Conservation (phyloP, 2,797 vertebrate species). For the Eutrigla gurnardus region DNA sequence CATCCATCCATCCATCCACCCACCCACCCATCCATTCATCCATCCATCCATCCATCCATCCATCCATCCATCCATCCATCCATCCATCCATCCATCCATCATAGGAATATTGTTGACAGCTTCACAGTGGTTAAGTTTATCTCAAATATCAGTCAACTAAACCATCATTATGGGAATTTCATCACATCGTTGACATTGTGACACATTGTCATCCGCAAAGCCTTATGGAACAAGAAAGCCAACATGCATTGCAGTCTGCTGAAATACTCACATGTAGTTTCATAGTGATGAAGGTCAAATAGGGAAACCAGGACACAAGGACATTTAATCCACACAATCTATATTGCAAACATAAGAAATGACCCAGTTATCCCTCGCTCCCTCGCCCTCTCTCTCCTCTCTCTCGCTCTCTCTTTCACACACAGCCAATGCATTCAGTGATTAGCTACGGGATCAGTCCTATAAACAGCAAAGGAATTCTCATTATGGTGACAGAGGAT, state of each 20-base stretch:
- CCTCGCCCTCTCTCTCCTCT: neutral
- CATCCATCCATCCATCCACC: no score
- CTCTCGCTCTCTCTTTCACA: neutral
- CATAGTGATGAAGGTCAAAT: no score
- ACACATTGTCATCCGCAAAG: constrained; percentile 59
- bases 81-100: no score
- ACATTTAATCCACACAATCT: constrained; percentile 13
- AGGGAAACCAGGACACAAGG: neutral
- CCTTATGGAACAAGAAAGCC: constrained; percentile 27
- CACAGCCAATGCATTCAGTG: constrained; percentile 11
- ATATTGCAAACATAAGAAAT: constrained; percentile 17
- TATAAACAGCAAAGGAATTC: constrained; percentile 66
- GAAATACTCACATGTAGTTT: neutral
- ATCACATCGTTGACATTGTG: constrained; percentile 56
- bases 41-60: neutral
- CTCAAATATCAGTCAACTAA: constrained; percentile 36
- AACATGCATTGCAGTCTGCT: neutral
- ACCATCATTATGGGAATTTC: constrained; percentile 37
- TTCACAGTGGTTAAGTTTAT: constrained; percentile 29
- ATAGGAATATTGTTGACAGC: constrained; percentile 24
- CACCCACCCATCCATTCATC: no score
- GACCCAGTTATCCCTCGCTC: neutral
- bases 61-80: no score
- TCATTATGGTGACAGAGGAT: constrained; percentile 59
- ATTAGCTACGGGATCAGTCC: constrained; percentile 45